Evolutionary conservation across 2,888 invertebrate species (phyloP), one percentile per base, ranked within the genome.

Genomic region (Eugnorisma glareosa): DNA sequence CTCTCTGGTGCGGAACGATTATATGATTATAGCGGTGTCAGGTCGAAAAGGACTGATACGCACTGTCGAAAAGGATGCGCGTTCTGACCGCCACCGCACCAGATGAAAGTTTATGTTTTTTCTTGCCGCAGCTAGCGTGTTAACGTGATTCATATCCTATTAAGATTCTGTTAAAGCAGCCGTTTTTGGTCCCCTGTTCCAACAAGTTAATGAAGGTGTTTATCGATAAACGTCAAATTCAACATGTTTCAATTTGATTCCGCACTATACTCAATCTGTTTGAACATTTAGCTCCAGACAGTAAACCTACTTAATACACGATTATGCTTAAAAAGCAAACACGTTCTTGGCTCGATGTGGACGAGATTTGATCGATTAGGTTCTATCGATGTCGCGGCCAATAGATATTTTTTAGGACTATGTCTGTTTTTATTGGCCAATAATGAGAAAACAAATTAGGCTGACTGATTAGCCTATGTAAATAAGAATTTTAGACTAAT

Each of bases 311-410:
- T 83, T 78, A 51, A 11, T 45, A 24, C 28, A 37, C 18, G 31
- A 73, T 68, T 82, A 82, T 61, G 63, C 1, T 77, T 66, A 48
- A 85, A 74, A 66, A 73, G 68, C 54, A 57, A 82, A 82, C 82
- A 59, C 48, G 83, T 83, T 83, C 70, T 71, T 15, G 40, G 0
- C 84, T 48, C 10, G 28, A 66, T 45, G 35, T 24, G 71, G 48
- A 75, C 75, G 28, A 81, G 35, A 71, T 81, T 75, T 82, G 81
- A 82, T 85, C 59, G 82, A 82, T 81, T 85, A 57, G 13, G n/a
- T 31, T 79, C n/a, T 70, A 64, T 67, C 40, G 64, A 68, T 81
- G 67, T 71, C 54, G 28, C 43, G 37, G 63, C 1, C n/a, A 48
- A 45, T 70, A 51, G 48, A 24, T 67, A 57, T 73, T 73, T 73